phyloP scores from a whole-genome alignment of 53 echinoderm and acorn worm genomes.

The Crossaster papposus region DNA sequence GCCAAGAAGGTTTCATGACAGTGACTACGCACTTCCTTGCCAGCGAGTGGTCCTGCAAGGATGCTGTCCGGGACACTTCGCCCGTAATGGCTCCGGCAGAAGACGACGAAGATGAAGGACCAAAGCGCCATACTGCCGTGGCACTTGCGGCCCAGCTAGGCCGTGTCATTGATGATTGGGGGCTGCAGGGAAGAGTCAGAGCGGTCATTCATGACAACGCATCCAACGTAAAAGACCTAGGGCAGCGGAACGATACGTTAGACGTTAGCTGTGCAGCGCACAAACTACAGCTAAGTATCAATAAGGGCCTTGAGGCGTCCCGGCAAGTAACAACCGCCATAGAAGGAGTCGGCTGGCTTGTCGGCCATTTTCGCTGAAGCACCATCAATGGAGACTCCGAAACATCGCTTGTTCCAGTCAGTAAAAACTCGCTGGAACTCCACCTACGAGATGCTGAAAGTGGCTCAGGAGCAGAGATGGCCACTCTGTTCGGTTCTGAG shows the following conservation, averaged over 20 bases:
- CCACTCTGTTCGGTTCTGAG: too few relatives aligned
- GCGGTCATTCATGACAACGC: constrained; percentile 55
- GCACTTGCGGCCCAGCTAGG: too few relatives aligned
- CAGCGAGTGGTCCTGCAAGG: too few relatives aligned
- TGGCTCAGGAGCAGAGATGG: too few relatives aligned
- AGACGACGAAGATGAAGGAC: constrained; percentile 28
- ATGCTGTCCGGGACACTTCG: constrained; percentile 57
- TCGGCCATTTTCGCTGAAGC: constrained; percentile 28
- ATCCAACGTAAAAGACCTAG: constrained; percentile 60
- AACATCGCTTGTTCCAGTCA: too few relatives aligned
- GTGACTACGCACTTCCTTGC: constrained; percentile 25
- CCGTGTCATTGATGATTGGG: too few relatives aligned
- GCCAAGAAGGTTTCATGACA: too few relatives aligned
- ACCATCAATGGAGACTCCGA: too few relatives aligned
- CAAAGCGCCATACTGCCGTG: constrained; percentile 55
- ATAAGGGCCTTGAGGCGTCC: constrained; percentile 38
- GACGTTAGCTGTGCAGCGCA: constrained; percentile 69
- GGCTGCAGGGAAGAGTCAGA: too few relatives aligned
- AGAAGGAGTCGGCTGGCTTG: constrained; percentile 1
- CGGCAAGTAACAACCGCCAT: background rate
- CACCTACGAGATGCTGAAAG: too few relatives aligned
- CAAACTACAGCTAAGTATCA: too few relatives aligned
- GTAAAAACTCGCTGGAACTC: too few relatives aligned
- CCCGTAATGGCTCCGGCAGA: constrained; percentile 10
- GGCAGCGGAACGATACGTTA: background rate